Conservation (phyloP, 2,113 vertebrate genomes). For the Machaerirhynchus nigripectus region DNA sequence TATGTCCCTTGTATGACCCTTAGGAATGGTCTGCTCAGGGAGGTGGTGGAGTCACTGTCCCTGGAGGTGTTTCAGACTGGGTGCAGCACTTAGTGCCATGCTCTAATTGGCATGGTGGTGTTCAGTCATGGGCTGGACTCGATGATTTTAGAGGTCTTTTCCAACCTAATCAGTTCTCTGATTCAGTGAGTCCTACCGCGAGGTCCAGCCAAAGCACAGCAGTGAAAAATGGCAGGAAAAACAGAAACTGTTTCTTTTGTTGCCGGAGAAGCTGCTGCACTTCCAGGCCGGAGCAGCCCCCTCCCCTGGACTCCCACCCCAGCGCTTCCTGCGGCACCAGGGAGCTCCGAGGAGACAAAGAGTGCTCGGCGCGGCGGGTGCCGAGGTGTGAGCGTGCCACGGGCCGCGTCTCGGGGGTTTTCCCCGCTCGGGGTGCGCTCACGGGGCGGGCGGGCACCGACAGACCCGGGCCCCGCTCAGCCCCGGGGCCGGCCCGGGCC, state of each 20-base stretch:
- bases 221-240: neutral
- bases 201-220: neutral
- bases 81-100: accelerated
- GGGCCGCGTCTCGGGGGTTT: accelerated
- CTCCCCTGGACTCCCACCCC: neutral
- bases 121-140: accelerated
- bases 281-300: neutral
- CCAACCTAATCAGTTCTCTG: neutral
- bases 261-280: neutral
- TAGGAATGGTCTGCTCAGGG: neutral
- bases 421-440: neutral
- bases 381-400: accelerated
- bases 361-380: neutral
- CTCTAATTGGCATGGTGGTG: accelerated
- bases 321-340: neutral
- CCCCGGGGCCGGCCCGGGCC: too few relatives aligned
- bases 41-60: neutral
- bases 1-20: neutral
- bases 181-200: neutral
- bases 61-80: neutral
- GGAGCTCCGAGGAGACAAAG: neutral
- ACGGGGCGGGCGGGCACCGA: neutral
- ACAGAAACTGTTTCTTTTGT: neutral
- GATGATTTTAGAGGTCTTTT: neutral
- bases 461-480: too few relatives aligned